These are phyloP conservation scores for Astur gentilis DNA, from an alignment of 2,113 vertebrate genomes.

Conservation along the genomic window DNA sequence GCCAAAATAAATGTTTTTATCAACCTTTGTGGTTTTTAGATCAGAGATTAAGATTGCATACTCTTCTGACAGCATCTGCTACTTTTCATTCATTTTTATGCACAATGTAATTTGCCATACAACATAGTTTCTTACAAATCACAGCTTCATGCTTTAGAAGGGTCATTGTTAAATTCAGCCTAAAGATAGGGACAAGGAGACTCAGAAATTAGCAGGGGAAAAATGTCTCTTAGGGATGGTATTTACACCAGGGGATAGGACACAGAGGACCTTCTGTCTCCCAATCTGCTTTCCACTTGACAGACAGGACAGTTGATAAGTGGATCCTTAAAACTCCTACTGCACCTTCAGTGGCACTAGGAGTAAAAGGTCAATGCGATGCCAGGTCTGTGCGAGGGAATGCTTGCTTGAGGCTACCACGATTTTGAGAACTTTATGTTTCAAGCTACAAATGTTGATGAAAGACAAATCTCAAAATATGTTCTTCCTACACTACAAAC, in stretches of 20 bases:
- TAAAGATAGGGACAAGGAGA: neutral
- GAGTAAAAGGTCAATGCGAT: neutral
- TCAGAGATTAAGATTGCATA: neutral
- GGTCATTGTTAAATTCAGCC: neutral
- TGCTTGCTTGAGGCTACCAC: neutral
- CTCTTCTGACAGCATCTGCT: neutral
- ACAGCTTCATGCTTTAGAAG: neutral
- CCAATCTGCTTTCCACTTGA: neutral
- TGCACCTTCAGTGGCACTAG: neutral
- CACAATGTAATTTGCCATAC: neutral
- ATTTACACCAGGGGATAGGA: neutral
- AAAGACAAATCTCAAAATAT: neutral
- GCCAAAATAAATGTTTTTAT: constrained; percentile 32
- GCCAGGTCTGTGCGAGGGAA: neutral
- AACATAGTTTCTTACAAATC: neutral
- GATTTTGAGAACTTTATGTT: neutral
- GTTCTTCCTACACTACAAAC: neutral
- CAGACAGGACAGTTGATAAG: neutral
- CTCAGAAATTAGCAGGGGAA: neutral
- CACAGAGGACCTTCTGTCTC: neutral
- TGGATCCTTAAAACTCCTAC: neutral
- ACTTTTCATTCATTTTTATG: neutral
- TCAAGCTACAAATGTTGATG: neutral
- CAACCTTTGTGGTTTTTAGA: neutral
- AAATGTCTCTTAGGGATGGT: neutral